Evolutionary conservation across 2,888 invertebrate species (phyloP), one percentile per base, ranked within the genome.

Genomic region (Meiosimyza decipiens): DNA sequence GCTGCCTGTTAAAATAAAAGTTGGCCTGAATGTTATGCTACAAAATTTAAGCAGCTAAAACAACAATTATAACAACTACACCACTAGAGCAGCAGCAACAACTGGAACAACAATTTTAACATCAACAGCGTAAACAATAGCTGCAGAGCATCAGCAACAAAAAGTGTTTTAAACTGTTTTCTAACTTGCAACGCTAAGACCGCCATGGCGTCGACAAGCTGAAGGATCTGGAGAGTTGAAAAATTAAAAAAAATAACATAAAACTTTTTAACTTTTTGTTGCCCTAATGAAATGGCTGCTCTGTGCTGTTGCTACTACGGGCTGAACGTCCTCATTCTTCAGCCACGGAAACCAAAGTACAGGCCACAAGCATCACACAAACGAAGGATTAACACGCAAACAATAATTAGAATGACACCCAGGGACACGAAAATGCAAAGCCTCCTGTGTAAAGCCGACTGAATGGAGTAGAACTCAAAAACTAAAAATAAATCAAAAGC

Each of bases 211-310:
- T 15, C 57, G 49, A 11, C 49, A 63, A 57, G 49, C 55, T 55
- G 16, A 52, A 67, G 47, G 40, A 33, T 28, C 63, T 63, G 63
- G 40, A 18, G 33, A 16, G 50, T 55, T 13, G 28, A 13, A 16
- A 18, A 69, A 57, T 55, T 13, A n/a, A 13, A 16, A 13, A 33
- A 52, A 65, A 6, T 13, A 22, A 50, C 59, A 70, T 54, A 40
- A 63, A 74, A 71, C 18, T 74, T 72, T 72, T 72, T 62, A 74
- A 71, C 74, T 71, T 69, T 71, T 52, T 71, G 59, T 55, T 66
- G 71, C 62, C 60, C 71, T 71, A 73, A 71, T 75, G 73, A 75
- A 75, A 60, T 73, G 71, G 65, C 62, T 65, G 72, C 40, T 40
- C 40, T 40, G 40, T 40, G 40, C 40, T 40, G 2, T 40, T 65